These are phyloP conservation scores for Elgonia sp. DNA, from an alignment of 2,888 invertebrate genomes.

Conservation along the genomic window DNA sequence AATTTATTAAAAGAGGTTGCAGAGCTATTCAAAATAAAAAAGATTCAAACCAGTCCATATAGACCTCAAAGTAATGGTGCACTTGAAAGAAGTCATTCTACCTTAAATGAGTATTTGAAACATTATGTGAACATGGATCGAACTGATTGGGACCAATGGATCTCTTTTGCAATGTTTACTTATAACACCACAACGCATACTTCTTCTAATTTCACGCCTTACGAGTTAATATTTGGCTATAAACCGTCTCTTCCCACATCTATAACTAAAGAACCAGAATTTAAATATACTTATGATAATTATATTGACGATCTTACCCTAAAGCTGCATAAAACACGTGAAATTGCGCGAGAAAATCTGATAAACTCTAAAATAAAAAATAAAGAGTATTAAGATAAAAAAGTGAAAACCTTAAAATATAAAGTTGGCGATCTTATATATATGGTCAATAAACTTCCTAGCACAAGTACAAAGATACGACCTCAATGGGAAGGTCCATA, in stretches of 20 bases:
- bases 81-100: not conserved
- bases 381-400: constrained; percentile 77
- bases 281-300: constrained; percentile 79
- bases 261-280: constrained; percentile 79
- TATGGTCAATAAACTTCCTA: constrained; percentile 21
- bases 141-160: not conserved
- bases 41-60: constrained; percentile 3
- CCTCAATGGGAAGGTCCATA: not conserved
- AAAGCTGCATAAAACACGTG: too few species aligned
- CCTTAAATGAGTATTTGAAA: not conserved
- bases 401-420: constrained; percentile 62
- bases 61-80: not conserved
- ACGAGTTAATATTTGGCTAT: constrained; percentile 79
- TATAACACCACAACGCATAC: constrained; percentile 81
- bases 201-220: constrained; percentile 80
- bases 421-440: constrained; percentile 73
- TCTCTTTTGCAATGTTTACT: constrained; percentile 79
- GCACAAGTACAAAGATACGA: not conserved
- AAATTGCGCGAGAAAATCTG: too few species aligned
- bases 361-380: constrained; percentile 74
- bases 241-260: constrained; percentile 62
- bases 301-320: constrained; percentile 71
- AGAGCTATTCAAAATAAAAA: constrained; percentile 81
- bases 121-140: not conserved
- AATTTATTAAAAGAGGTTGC: constrained; percentile 79